phyloP scores from a whole-genome alignment of 92 coral and sea anemone species.

The Metridium senile region DNA sequence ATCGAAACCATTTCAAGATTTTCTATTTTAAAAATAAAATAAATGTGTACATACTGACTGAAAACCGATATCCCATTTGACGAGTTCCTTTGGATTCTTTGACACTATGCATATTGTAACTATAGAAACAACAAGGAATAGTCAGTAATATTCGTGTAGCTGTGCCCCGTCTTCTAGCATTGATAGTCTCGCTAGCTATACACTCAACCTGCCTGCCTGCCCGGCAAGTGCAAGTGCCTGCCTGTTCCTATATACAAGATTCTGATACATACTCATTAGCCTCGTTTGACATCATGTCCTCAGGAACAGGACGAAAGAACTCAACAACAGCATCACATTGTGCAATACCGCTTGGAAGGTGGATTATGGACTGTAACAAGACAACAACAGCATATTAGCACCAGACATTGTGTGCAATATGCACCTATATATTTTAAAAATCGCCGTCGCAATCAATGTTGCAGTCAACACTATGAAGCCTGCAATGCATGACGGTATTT shows the following conservation, averaged over 20 bases:
- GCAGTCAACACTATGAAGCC: too few species aligned
- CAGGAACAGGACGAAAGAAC: conserved; percentile 83
- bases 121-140: background rate
- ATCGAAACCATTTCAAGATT: background rate
- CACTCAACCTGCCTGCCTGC: too few species aligned
- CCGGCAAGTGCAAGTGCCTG: too few species aligned
- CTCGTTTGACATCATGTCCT: conserved; percentile 56
- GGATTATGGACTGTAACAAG: conserved; percentile 64
- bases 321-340: conserved; percentile 66
- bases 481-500: too few species aligned
- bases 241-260: too few species aligned
- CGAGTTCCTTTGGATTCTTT: conserved; percentile 20
- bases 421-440: too few species aligned
- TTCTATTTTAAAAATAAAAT: background rate
- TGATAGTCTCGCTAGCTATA: too few species aligned
- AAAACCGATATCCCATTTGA: conserved; percentile 9
- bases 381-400: too few species aligned
- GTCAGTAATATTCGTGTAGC: too few species aligned
- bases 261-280: conserved; percentile 26
- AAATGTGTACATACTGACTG: background rate
- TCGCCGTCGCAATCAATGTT: too few species aligned
- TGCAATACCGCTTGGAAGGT: conserved; percentile 74
- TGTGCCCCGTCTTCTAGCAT: too few species aligned
- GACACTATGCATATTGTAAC: background rate
- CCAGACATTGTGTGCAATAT: too few species aligned